Base-by-base conservation (phyloP, 2,888 invertebrate genomes). In the Suillia variegata region DNA sequence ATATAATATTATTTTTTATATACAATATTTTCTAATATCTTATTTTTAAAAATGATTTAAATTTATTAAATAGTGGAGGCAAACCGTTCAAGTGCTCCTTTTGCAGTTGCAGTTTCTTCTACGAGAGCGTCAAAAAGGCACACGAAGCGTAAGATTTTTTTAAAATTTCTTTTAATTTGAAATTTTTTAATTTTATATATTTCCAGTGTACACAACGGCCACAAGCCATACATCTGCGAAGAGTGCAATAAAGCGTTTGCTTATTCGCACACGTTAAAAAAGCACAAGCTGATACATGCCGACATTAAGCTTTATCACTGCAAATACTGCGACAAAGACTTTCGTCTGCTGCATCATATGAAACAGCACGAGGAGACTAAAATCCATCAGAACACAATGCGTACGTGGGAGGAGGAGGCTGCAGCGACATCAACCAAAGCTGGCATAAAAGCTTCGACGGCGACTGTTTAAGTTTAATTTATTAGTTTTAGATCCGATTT, bases 361-460 rank as follows among this genome's bases (percentile, higher is more conserved):
- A 79, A 80, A 2, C 80, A 80, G 56, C 80, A 80, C 58, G 74
- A 77, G 61, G 74, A 75, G 61, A 80, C 80, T 2, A 79, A 76
- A 59, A 67, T 77, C 26, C 80, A 80, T 51, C 74, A 79, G 51
- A 79, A 75, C 54, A 75, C 79, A 2, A 74, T 80, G n/a, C 38
- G n/a, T n/a, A n/a, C n/a, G n/a, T n/a, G n/a, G n/a, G n/a, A n/a
- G n/a, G n/a, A n/a, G n/a, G n/a, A n/a, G n/a, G n/a, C n/a, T n/a
- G n/a, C n/a, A n/a, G n/a, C n/a, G n/a, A n/a, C n/a, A n/a, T n/a
- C n/a, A n/a, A n/a, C n/a, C n/a, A n/a, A n/a, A n/a, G n/a, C n/a
- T n/a, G n/a, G n/a, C n/a, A n/a, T n/a, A n/a, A n/a, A n/a, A n/a
- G n/a, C n/a, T n/a, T n/a, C n/a, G n/a, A n/a, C n/a, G n/a, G n/a